Evolutionary conservation across 2,113 vertebrate species (phyloP).

Genomic region (Hystrix brachyura): DNA sequence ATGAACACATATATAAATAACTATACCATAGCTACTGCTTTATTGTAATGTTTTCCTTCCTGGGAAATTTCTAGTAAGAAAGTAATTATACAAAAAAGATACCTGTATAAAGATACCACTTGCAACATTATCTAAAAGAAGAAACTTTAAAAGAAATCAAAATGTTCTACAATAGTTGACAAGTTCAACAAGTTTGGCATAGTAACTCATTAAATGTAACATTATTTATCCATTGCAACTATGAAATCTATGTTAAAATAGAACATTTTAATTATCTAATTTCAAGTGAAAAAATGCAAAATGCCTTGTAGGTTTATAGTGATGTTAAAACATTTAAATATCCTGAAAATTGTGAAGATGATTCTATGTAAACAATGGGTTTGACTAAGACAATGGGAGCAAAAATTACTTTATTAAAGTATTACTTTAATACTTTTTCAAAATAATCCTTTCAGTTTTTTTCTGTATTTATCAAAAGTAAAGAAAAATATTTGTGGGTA

Average conservation of each 20-base stretch:
- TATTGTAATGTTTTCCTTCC: neutral
- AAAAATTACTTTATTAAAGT: neutral
- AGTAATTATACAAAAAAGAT: conserved; percentile 13
- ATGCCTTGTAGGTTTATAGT: neutral
- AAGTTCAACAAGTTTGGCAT: neutral
- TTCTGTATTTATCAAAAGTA: neutral
- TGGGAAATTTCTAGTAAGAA: conserved; percentile 48
- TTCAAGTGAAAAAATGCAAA: conserved; percentile 10
- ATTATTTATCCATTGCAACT: conserved; percentile 23
- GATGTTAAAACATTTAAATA: neutral
- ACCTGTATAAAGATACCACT: neutral
- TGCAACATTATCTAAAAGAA: neutral
- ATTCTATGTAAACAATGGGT: neutral
- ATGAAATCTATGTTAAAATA: conserved; percentile 46
- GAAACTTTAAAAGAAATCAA: neutral
- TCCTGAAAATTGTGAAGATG: neutral
- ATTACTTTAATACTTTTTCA: neutral
- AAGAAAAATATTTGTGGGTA: neutral
- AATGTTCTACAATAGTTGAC: conserved; percentile 35
- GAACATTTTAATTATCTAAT: conserved; percentile 30
- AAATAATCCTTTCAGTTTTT: neutral
- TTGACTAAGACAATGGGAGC: neutral
- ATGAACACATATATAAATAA: neutral
- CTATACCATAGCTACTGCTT: neutral
- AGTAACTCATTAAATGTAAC: neutral